Evolutionary conservation across 2,113 vertebrate genomes (phyloP).

Genomic region (Nymphicus hollandicus): DNA sequence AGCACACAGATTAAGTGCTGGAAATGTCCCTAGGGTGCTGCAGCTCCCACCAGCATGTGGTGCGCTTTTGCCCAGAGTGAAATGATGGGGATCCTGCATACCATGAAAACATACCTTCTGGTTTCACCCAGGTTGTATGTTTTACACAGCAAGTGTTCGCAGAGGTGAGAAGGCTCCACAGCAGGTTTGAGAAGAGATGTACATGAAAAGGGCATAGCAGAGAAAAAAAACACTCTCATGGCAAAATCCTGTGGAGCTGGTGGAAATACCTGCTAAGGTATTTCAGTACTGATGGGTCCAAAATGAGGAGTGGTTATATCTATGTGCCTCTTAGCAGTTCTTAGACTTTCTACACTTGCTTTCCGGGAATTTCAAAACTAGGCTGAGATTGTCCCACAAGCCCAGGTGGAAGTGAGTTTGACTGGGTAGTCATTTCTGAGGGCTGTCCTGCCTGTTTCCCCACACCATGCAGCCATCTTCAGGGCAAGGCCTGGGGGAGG

Average conservation of each 20-base stretch:
- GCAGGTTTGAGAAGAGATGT: background rate
- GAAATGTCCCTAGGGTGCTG: background rate
- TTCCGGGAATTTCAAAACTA: background rate
- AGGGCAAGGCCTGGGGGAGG: background rate
- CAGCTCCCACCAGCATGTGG: background rate
- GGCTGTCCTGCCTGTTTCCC: background rate
- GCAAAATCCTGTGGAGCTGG: background rate
- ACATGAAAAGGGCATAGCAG: accelerated
- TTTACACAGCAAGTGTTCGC: background rate
- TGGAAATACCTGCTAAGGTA: background rate
- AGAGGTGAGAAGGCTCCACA: background rate
- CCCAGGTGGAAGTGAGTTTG: background rate
- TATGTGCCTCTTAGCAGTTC: background rate
- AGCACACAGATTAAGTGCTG: background rate
- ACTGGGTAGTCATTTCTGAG: background rate
- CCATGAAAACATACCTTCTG: background rate
- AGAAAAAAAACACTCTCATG: background rate
- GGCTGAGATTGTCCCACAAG: background rate
- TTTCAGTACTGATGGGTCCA: background rate
- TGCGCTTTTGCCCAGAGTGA: background rate
- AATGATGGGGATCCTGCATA: background rate
- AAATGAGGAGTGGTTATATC: background rate
- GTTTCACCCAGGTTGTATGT: background rate
- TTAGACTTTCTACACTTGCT: background rate
- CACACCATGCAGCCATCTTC: background rate